These are phyloP conservation scores for Tetramorium alpestre DNA, from an alignment of 1,140 invertebrate genomes.

Conservation along the genomic window DNA sequence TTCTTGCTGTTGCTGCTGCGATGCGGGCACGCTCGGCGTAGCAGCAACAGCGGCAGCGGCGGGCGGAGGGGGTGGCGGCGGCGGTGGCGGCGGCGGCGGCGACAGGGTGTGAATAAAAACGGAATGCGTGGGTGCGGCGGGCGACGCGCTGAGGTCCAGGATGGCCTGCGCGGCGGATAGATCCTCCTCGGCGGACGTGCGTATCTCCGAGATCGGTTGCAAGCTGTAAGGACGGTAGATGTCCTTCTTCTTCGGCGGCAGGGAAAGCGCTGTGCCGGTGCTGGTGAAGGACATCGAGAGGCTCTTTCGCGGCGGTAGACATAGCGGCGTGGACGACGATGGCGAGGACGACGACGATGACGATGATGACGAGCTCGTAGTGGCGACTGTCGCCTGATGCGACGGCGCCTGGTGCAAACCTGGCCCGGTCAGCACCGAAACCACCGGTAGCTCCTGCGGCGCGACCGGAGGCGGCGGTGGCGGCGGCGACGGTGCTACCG, in stretches of 20 bases:
- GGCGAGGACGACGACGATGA: constrained; percentile 65
- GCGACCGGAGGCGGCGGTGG: constrained; percentile 62
- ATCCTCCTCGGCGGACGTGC: constrained; percentile 91
- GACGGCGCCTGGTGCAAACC: constrained; percentile 63
- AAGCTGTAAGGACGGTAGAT: constrained; percentile 94
- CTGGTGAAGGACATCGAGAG: constrained; percentile 93
- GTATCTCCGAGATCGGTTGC: constrained; percentile 88
- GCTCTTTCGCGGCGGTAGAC: constrained; percentile 87
- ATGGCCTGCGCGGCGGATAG: constrained; percentile 94
- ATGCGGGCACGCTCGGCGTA: not conserved
- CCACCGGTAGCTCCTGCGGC: constrained; percentile 66
- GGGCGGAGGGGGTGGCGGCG: constrained; percentile 83
- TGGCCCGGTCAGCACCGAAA: constrained; percentile 57
- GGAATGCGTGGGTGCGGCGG: too few relatives aligned
- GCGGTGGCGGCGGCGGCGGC: constrained; percentile 86
- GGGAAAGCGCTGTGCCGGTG: constrained; percentile 91
- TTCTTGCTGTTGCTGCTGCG: constrained; percentile 37
- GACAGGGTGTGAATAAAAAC: constrained; percentile 83
- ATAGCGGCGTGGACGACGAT: constrained; percentile 58
- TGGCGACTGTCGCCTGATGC: constrained; percentile 78
- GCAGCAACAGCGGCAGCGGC: constrained; percentile 64
- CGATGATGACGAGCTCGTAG: constrained; percentile 76
- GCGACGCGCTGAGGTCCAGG: constrained; percentile 93
- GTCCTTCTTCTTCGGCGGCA: constrained; percentile 95
- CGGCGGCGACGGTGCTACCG: constrained; percentile 71